These are phyloP conservation scores for Trichopria drosophilae DNA, from an alignment of 2,888 invertebrate genomes.

Conservation along the genomic window DNA sequence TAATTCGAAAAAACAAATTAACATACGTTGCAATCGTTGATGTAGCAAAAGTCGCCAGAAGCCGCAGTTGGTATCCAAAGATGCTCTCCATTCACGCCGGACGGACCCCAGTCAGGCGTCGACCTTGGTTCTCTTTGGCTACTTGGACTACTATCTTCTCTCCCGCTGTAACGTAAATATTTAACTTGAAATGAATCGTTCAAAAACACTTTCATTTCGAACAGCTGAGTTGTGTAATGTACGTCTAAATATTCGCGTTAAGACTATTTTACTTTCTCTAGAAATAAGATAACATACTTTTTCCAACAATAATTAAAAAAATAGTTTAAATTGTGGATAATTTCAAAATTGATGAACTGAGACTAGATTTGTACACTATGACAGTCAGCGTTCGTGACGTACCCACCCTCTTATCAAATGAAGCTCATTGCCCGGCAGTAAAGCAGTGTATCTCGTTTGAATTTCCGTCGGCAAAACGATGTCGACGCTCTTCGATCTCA, in stretches of 20 bases:
- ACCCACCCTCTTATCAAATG: conserved; percentile 58
- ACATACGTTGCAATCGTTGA: conserved; percentile 85
- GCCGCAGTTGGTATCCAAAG: conserved; percentile 90
- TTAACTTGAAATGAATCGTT: conserved; percentile 18
- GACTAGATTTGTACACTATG: no score
- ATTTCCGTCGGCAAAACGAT: conserved; percentile 85
- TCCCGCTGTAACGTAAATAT: conserved; percentile 43
- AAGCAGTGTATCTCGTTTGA: conserved; percentile 83
- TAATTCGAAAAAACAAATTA: conserved; percentile 5
- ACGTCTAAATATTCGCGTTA: conserved; percentile 26
- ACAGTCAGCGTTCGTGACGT: no score
- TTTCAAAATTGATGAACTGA: no score
- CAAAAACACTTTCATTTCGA: no score
- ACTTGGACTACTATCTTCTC: conserved; percentile 46
- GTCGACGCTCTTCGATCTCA: conserved; percentile 82
- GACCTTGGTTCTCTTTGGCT: conserved; percentile 66
- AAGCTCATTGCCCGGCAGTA: conserved; percentile 56
- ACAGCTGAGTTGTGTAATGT: conserved; percentile 31
- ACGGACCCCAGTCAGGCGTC: conserved; percentile 86
- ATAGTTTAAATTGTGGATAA: no score
- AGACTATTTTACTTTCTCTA: background rate
- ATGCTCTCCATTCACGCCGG: conserved; percentile 88
- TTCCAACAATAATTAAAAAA: background rate
- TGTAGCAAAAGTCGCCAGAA: conserved; percentile 92
- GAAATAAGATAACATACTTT: background rate